These are phyloP conservation scores for Eilema sororculum DNA, from an alignment of 2,888 invertebrate species.

Conservation along the genomic window DNA sequence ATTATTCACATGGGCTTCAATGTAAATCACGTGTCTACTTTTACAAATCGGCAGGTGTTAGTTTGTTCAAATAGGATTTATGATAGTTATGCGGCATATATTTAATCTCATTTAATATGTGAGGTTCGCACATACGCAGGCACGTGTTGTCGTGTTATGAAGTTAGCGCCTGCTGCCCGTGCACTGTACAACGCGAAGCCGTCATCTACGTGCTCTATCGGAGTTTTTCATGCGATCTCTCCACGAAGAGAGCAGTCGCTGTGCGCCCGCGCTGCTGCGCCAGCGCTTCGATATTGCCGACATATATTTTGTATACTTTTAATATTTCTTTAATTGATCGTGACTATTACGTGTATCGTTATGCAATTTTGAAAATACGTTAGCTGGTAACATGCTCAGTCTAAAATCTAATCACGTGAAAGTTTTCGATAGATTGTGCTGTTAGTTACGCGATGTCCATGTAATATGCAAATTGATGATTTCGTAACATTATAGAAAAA, in stretches of 20 bases:
- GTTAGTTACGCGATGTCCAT: conserved; percentile 51
- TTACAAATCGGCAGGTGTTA: conserved; percentile 5
- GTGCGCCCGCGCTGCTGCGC: conserved; percentile 71
- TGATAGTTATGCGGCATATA: conserved; percentile 31
- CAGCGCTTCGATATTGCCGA: conserved; percentile 61
- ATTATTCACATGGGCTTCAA: not conserved
- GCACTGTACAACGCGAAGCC: conserved; percentile 28
- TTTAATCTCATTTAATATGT: conserved; percentile 45
- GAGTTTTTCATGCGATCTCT: conserved; percentile 86
- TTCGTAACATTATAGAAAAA: conserved; percentile 60
- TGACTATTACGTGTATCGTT: conserved; percentile 37
- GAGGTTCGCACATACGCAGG: conserved; percentile 31
- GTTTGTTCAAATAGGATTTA: conserved; percentile 39
- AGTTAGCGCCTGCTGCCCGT: conserved; percentile 45
- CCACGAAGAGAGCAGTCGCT: conserved; percentile 80
- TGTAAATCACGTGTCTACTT: not conserved
- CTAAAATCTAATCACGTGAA: conserved; percentile 50
- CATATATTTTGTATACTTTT: conserved; percentile 40
- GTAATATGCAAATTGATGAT: conserved; percentile 63
- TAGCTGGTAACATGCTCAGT: conserved; percentile 31
- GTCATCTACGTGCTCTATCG: conserved; percentile 77
- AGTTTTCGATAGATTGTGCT: conserved; percentile 57
- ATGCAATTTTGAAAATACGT: conserved; percentile 35
- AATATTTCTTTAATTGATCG: conserved; percentile 38
- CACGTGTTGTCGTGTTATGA: conserved; percentile 50